Base-by-base conservation (phyloP, 2,113 vertebrate genomes). In the Rallus limicola region DNA sequence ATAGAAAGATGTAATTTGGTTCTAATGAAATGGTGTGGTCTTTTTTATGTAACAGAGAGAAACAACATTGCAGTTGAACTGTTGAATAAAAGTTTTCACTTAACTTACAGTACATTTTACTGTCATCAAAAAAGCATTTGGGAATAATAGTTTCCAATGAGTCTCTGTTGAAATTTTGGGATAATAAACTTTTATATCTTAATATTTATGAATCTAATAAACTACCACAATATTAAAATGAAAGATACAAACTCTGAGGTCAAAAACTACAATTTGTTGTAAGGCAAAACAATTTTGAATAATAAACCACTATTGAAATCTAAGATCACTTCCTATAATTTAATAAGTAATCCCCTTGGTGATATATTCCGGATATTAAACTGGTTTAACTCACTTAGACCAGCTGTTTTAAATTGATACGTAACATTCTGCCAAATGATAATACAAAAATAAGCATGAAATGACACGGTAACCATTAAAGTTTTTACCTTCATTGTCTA, bases 191-290 rank as follows among this genome's bases (percentile, higher is more conserved):
- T 95, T 96, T 97, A 97, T 79, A 84, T 92, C 87, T 94, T 96
- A 96, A 95, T 97, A 98, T 98, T 98, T 97, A 98, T 95, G 94
- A 97, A 96, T 96, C 91, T 95, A 96, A 97, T 98, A 98, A 97
- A 96, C 91, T 93, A 96, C 77, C 56, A 86, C 92, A 96, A 93
- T 97, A 97, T 96, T 97, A 92, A 97, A 95, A 93, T 91, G 87
- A 96, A 97, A 95, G 86, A 97, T 87, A 94, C 94, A 92, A 97
- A 96, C 92, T 96, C 84, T 70, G 60, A 97, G 95, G 97, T 97
- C 96, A 97, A 97, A 97, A 95, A 86, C 69, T 95, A 81, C 87
- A 92, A 97, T 95, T 96, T 97, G 96, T 97, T 97, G 90, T 94
- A 97, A 96, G 92, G 97, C 91, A 96, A 97, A 97, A 97, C 86